Percentiles rank a stretch among this genome's conserved stretches.
Evolutionary conservation across 2,797 vertebrate species (phyloP).

Genomic region (Cephalopachus bancanus): DNA sequence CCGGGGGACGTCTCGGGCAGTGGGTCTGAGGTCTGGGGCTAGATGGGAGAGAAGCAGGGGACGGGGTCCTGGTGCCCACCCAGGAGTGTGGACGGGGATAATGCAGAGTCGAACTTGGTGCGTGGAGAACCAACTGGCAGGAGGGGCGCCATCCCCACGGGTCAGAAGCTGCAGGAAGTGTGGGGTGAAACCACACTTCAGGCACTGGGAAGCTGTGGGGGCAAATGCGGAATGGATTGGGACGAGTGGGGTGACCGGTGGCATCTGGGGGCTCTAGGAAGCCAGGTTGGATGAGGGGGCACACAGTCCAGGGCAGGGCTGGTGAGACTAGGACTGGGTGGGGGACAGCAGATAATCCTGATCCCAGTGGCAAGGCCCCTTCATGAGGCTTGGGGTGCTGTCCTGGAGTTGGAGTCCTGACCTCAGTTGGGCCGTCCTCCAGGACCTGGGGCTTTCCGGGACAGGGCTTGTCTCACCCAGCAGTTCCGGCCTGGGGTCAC

Average conservation of each 20-base stretch:
- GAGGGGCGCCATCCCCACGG: too few relatives aligned
- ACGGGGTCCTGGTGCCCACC: rapidly evolving
- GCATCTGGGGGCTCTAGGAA: too few relatives aligned
- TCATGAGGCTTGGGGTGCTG: not conserved
- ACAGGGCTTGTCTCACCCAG: not conserved
- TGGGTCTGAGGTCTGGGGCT: not conserved
- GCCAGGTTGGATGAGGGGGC: too few relatives aligned
- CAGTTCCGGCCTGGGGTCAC: not conserved
- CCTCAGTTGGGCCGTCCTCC: not conserved
- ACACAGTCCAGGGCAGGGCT: too few relatives aligned
- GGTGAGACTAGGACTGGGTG: too few relatives aligned
- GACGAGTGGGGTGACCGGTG: too few relatives aligned
- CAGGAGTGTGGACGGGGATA: rapidly evolving
- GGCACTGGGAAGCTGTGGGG: too few relatives aligned
- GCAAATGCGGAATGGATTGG: too few relatives aligned
- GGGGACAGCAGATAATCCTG: too few relatives aligned
- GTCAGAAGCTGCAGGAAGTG: too few relatives aligned
- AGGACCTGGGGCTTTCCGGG: too few relatives aligned
- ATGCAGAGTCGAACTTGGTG: rapidly evolving
- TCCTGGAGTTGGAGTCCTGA: not conserved
- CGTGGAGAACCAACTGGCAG: not conserved
- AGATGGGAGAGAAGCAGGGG: not conserved
- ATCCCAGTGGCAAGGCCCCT: not conserved
- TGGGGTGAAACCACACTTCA: too few relatives aligned
- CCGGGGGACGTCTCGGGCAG: not conserved